Conservation (phyloP, 1,140 invertebrate genomes). For the Drosophila nasuta region DNA sequence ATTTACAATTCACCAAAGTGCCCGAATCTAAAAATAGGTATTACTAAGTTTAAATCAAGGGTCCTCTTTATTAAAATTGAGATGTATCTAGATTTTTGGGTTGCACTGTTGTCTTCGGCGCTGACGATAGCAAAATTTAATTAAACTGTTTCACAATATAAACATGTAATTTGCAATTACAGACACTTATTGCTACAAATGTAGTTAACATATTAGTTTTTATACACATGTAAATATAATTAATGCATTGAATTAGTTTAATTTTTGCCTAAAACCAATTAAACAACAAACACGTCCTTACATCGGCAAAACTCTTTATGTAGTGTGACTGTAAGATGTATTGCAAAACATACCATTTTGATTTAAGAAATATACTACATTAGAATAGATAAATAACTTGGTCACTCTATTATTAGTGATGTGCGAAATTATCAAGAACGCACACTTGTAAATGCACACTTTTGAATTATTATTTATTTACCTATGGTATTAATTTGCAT, state of each 20-base stretch:
- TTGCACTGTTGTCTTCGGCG: conserved; percentile 21
- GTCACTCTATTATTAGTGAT: not conserved
- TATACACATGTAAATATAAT: not conserved
- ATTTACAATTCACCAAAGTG: not conserved
- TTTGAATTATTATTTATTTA: not conserved
- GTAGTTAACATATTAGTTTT: not conserved
- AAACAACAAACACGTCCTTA: conserved; percentile 31
- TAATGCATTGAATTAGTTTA: conserved; percentile 6
- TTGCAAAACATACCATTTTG: not conserved
- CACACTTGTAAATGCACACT: not conserved
- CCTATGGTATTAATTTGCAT: too few species aligned
- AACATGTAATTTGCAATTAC: conserved; percentile 3
- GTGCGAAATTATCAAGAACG: not conserved
- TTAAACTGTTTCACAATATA: conserved; percentile 2
- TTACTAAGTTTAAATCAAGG: not conserved
- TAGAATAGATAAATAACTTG: not conserved
- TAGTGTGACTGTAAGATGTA: not conserved
- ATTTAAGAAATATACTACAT: not conserved
- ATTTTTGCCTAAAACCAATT: conserved; percentile 17
- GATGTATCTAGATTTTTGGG: not conserved
- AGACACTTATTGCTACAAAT: not conserved
- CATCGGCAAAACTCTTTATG: conserved; percentile 41
- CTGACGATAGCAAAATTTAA: conserved; percentile 62
- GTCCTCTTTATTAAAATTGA: not conserved
- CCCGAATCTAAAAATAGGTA: not conserved